A percentile compares a stretch with the other conserved stretches of the same genome.
Conservation (phyloP, 2,113 vertebrate species). For the Leptobrachium leishanense region DNA sequence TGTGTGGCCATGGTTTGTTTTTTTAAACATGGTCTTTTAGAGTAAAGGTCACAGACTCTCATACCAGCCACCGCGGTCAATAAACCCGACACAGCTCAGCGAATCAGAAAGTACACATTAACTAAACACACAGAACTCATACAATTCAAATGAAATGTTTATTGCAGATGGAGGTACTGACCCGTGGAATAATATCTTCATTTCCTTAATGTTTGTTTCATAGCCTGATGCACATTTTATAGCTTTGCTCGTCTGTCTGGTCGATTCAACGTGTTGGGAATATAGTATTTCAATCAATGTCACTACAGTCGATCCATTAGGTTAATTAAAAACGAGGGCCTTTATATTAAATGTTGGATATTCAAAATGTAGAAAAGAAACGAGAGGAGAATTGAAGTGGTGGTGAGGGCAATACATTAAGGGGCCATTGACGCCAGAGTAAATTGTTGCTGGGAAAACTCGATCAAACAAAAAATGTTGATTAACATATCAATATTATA, state of each 20-base stretch:
- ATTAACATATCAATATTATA: too few relatives aligned
- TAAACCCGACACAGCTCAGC: neutral
- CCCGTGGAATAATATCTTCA: slow-evolving; percentile 15
- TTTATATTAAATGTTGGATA: too few relatives aligned
- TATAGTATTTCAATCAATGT: too few relatives aligned
- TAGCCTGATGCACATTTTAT: slow-evolving; percentile 13
- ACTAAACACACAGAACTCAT: slow-evolving; percentile 17
- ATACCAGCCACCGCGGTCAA: slow-evolving; percentile 2
- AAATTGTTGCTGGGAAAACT: too few relatives aligned
- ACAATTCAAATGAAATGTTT: slow-evolving; percentile 6
- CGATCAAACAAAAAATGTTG: too few relatives aligned
- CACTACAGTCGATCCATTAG: too few relatives aligned
- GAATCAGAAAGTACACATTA: slow-evolving; percentile 19
- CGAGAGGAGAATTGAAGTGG: too few relatives aligned
- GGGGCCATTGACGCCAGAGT: too few relatives aligned
- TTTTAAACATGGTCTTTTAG: neutral
- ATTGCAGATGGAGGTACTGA: slow-evolving; percentile 32
- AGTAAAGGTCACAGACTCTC: slow-evolving; percentile 13
- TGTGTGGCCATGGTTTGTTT: slow-evolving; percentile 8
- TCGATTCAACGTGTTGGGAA: neutral
- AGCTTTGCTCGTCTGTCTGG: neutral
- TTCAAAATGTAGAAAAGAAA: too few relatives aligned
- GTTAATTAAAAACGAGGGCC: too few relatives aligned
- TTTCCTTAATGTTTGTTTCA: slow-evolving; percentile 25
- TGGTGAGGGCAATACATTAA: too few relatives aligned